Percentiles rank a stretch among this genome's conserved stretches.
Conservation (phyloP, 2,888 invertebrate species). For the Acrobasis consociella region DNA sequence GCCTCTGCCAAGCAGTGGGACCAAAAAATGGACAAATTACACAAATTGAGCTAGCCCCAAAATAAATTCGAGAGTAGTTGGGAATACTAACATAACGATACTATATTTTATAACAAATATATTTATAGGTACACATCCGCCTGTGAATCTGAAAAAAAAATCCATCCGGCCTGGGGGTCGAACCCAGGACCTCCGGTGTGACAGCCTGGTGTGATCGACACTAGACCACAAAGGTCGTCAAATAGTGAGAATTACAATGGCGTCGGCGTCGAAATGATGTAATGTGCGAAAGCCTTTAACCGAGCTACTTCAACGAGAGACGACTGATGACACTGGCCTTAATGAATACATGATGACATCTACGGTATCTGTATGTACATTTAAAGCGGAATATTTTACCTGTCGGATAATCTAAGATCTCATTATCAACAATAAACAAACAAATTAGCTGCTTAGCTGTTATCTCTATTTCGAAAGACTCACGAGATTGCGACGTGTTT, state of each 20-base stretch:
- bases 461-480: conserved; percentile 48
- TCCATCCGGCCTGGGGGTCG: no score
- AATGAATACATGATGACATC: conserved; percentile 17
- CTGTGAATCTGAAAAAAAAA: no score
- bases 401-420: conserved; percentile 68
- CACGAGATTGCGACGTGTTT: conserved; percentile 7
- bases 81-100: neutral
- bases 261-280: no score
- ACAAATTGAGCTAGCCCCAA: neutral
- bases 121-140: neutral
- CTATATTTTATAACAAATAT: neutral
- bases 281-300: no score
- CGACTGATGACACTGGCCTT: neutral
- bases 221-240: no score
- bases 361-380: conserved; percentile 20
- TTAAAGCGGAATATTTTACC: conserved; percentile 64
- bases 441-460: conserved; percentile 58
- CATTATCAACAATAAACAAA: conserved; percentile 72
- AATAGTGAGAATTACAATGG: no score
- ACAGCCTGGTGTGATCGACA: no score
- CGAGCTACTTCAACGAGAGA: neutral
- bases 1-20: no score
- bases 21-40: no score
- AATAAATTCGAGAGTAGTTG: neutral
- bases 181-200: neutral